These are phyloP conservation scores for Aurelia sp. DNA, from an alignment of 30 jellyfish, hydroid and myxozoan species.

Conservation along the genomic window DNA sequence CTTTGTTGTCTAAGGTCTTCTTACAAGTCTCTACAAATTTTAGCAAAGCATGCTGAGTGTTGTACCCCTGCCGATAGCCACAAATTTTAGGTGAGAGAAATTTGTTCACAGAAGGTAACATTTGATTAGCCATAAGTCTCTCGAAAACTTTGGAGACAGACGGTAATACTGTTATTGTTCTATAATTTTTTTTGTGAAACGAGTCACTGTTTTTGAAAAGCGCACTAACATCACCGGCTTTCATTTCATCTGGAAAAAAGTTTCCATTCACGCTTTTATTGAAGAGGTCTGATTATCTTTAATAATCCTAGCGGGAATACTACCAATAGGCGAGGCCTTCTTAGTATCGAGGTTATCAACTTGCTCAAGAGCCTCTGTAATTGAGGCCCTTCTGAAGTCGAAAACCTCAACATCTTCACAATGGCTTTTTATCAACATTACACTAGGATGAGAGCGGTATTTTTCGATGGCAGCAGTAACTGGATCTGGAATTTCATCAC, in stretches of 20 bases:
- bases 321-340: not conserved
- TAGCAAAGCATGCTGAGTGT: conserved; percentile 1
- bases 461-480: conserved; percentile 39
- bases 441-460: conserved; percentile 45
- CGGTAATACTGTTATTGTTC: too few relatives aligned
- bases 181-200: not conserved
- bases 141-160: too few relatives aligned
- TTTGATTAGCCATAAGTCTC: too few relatives aligned
- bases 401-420: conserved; percentile 9
- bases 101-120: conserved; percentile 21
- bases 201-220: conserved; percentile 16
- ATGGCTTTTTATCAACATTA: not conserved
- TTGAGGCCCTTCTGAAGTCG: not conserved
- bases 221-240: conserved; percentile 26
- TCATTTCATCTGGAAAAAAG: conserved; percentile 14
- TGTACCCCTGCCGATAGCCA: conserved; percentile 37
- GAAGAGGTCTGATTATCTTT: not conserved
- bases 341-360: not conserved
- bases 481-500: not conserved
- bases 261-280: conserved; percentile 2
- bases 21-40: conserved; percentile 33
- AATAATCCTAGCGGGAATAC: too few relatives aligned
- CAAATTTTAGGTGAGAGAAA: conserved; percentile 31
- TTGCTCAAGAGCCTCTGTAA: too few relatives aligned
- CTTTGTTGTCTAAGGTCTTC: not conserved